Evolutionary conservation across 2,113 vertebrate genomes (phyloP).

Genomic region (Pseudorasbora parva): DNA sequence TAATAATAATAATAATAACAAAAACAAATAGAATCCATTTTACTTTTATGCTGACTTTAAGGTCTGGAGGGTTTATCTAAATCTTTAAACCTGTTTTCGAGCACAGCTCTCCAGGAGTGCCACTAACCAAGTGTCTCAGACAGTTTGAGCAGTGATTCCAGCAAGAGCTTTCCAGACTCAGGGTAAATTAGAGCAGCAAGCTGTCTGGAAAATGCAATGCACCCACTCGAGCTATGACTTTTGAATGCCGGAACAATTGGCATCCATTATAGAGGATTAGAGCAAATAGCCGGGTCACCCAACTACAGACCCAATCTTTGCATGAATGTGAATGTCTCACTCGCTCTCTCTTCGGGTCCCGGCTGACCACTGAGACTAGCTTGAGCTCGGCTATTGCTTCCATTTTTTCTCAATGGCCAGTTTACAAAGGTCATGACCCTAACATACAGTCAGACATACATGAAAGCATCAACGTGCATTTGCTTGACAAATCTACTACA

Average conservation of each 20-base stretch:
- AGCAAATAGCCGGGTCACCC: slow-evolving; percentile 23
- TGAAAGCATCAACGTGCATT: background rate
- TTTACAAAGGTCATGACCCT: slow-evolving; percentile 2
- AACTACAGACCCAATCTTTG: slow-evolving; percentile 1
- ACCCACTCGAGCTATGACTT: slow-evolving; percentile 48
- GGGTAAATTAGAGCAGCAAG: slow-evolving; percentile 3
- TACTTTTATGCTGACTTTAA: background rate
- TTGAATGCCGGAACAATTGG: slow-evolving; percentile 30
- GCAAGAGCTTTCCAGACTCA: slow-evolving; percentile 14
- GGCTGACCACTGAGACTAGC: background rate
- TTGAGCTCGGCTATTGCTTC: slow-evolving; percentile 25
- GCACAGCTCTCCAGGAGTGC: background rate
- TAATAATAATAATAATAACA: background rate
- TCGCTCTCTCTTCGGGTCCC: background rate
- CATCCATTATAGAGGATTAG: slow-evolving; percentile 51
- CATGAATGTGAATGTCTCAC: background rate
- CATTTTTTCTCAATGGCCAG: background rate
- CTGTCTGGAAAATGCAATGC: slow-evolving; percentile 37
- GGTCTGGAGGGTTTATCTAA: background rate
- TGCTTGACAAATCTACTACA: background rate
- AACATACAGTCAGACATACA: background rate
- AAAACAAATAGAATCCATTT: background rate
- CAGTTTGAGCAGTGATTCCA: background rate
- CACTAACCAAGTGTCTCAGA: background rate
- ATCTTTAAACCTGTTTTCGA: background rate